phyloP scores from a whole-genome alignment of 2,888 invertebrate species.

The Dryomyza anilis region DNA sequence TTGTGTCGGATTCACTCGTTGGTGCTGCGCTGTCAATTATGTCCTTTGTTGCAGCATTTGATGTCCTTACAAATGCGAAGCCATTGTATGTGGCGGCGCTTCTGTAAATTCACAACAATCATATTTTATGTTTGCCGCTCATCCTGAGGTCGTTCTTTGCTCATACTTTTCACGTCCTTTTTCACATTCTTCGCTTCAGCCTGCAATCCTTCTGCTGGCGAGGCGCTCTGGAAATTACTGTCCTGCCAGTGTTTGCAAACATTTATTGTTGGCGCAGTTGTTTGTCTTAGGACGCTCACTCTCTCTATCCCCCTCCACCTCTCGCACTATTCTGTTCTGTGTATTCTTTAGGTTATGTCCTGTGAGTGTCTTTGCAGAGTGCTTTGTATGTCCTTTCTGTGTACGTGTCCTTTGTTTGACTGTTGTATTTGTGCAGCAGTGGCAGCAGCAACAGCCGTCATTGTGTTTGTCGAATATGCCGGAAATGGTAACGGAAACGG shows the following conservation, averaged over 20 bases:
- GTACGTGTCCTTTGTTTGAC: not conserved
- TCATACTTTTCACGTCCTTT: not conserved
- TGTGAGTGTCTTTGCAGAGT: not conserved
- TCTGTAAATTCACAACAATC: too few relatives aligned
- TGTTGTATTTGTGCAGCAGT: not conserved
- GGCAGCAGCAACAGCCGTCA: not conserved
- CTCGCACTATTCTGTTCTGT: not conserved
- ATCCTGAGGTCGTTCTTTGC: not conserved
- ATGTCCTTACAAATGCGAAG: not conserved
- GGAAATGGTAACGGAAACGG: not conserved
- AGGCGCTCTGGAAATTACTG: not conserved
- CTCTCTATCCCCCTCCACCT: not conserved
- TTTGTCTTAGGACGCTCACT: not conserved
- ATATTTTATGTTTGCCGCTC: too few relatives aligned
- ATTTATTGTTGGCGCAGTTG: not conserved
- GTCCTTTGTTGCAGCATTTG: not conserved
- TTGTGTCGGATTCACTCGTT: not conserved
- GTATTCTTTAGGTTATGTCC: too few relatives aligned
- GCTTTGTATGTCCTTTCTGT: too few relatives aligned
- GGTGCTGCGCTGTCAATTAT: not conserved
- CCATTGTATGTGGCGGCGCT: not conserved
- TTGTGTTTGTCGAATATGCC: not conserved
- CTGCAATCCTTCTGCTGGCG: not conserved
- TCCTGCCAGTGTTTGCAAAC: conserved; percentile 1
- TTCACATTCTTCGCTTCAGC: not conserved